phyloP scores from a whole-genome alignment of 2,113 vertebrate genomes.

The Halichoerus grypus region DNA sequence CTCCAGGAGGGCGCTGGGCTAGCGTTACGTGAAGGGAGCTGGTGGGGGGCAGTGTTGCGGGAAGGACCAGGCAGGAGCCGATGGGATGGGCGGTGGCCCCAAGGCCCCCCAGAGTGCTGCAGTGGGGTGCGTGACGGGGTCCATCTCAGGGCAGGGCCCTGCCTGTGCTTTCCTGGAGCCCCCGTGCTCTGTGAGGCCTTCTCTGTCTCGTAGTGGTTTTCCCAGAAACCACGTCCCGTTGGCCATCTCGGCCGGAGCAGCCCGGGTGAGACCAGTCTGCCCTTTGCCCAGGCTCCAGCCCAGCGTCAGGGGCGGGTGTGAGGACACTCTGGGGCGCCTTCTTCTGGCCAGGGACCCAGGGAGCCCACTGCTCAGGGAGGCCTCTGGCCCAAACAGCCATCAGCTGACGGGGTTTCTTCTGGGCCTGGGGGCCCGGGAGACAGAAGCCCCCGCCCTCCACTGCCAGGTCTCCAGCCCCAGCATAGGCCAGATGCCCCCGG shows the following conservation, averaged over 20 bases:
- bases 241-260: rapidly evolving
- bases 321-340: not conserved
- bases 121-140: not conserved
- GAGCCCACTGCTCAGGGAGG: not conserved
- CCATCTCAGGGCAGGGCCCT: not conserved
- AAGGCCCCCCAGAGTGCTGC: not conserved
- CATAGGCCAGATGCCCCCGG: rapidly evolving
- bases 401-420: not conserved
- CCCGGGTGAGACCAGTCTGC: rapidly evolving
- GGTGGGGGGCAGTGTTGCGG: rapidly evolving
- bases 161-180: too few species aligned
- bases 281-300: not conserved
- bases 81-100: rapidly evolving
- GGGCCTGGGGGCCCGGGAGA: not conserved
- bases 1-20: not conserved
- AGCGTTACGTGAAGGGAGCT: rapidly evolving
- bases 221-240: rapidly evolving
- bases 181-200: rapidly evolving
- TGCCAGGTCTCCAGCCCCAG: not conserved
- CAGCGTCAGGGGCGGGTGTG: rapidly evolving
- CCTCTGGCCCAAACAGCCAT: rapidly evolving
- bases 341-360: not conserved
- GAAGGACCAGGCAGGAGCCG: not conserved
- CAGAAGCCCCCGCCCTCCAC: not conserved
- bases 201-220: too few species aligned